Evolutionary conservation across 1,140 invertebrate genomes (phyloP).

Genomic region (Olivierus martensii): DNA sequence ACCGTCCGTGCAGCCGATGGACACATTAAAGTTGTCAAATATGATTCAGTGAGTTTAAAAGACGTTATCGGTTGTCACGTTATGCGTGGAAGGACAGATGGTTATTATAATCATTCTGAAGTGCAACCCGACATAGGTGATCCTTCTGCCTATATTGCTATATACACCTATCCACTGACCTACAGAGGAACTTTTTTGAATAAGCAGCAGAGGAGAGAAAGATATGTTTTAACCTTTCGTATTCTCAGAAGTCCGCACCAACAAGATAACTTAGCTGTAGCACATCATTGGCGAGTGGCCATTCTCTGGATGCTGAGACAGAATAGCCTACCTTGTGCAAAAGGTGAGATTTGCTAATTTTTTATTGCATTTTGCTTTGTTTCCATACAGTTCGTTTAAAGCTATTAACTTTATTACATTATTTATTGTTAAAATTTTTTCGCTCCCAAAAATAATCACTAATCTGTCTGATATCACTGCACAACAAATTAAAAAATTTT

Average conservation of each 20-base stretch:
- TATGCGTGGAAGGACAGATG: constrained; percentile 5
- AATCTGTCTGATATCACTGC: too few relatives aligned
- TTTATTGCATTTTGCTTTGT: too few relatives aligned
- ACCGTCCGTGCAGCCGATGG: not conserved
- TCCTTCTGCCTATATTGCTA: constrained; percentile 48
- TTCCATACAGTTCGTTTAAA: too few relatives aligned
- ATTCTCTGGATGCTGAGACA: constrained; percentile 48
- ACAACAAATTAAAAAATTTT: too few relatives aligned
- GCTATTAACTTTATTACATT: too few relatives aligned
- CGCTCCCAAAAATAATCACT: too few relatives aligned
- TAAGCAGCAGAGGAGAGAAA: constrained; percentile 47
- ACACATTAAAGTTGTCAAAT: not conserved
- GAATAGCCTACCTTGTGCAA: too few relatives aligned
- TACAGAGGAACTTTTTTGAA: constrained; percentile 37
- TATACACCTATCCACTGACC: constrained; percentile 69
- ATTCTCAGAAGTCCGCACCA: constrained; percentile 64
- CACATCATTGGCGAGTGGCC: constrained; percentile 62
- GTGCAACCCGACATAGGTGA: not conserved
- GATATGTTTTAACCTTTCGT: constrained; percentile 51
- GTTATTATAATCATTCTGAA: not conserved
- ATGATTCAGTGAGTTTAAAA: not conserved
- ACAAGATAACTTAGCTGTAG: constrained; percentile 67
- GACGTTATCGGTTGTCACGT: constrained; percentile 29
- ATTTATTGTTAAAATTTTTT: too few relatives aligned
- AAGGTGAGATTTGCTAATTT: too few relatives aligned